A percentile compares a stretch with the other conserved stretches of the same genome.
Conservation (phyloP, 2,113 vertebrate genomes). For the Zosterops japonicus region DNA sequence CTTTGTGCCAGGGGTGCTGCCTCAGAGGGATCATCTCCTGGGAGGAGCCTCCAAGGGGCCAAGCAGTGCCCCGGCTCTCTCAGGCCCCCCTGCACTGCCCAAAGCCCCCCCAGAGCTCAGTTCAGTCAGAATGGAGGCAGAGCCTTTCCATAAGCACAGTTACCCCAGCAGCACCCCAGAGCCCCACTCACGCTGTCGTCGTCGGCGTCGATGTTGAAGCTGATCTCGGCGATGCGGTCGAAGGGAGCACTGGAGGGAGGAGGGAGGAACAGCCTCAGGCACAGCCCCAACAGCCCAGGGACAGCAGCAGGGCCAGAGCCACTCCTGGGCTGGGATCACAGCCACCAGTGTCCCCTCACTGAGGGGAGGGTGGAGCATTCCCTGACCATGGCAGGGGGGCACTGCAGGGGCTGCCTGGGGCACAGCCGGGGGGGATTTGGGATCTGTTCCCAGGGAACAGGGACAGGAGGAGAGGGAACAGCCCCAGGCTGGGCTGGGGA, state of each 20-base stretch:
- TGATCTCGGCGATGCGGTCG: constrained; percentile 94
- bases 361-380: background rate
- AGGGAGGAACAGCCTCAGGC: background rate
- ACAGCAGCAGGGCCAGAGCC: background rate
- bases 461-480: background rate
- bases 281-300: fast-evolving
- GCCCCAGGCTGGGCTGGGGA: background rate
- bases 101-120: fast-evolving
- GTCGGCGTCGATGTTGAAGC: constrained; percentile 90
- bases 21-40: background rate
- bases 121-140: fast-evolving
- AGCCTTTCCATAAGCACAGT: background rate
- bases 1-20: fast-evolving
- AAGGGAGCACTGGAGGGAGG: constrained; percentile 84
- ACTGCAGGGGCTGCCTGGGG: background rate
- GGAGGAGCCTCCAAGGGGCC: fast-evolving
- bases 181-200: constrained; percentile 89
- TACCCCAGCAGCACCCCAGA: fast-evolving
- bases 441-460: background rate
- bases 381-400: background rate
- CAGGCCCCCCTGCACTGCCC: background rate
- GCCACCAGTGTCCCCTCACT: fast-evolving
- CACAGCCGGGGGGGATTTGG: background rate
- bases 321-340: background rate
- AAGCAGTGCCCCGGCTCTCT: fast-evolving